Evolutionary conservation across 2,888 invertebrate species (phyloP), one percentile per base, ranked within the genome.

Genomic region (Celastrina argiolus): DNA sequence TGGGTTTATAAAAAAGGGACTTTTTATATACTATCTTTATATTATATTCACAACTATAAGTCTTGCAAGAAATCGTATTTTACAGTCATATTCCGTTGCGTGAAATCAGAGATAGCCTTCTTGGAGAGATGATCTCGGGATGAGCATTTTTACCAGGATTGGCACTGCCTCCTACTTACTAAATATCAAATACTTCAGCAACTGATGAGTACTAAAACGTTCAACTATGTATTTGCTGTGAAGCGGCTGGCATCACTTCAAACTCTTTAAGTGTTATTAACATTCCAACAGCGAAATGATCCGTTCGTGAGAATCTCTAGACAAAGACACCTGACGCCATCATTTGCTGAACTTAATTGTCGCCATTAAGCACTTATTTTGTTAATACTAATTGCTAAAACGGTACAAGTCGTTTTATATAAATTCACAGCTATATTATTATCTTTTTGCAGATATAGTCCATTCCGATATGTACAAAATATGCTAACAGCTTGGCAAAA

Each of bases 281-380:
- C 16, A 45, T 45, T 45, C 45, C 45, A n/a, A 45, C 10, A 45
- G 18, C 10, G 16, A 45, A 45, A 10, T 18, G 18, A 45, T 45
- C 45, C 18, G 10, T 18, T 18, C 18, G 18, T 45, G 45, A 45
- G 45, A 45, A 45, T 18, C 18, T 45, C 45, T 18, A 10, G 18
- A 45, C 45, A 45, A 45, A 45, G 45, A 18, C 18, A 45, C 18
- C 45, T 45, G 45, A 45, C 45, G 45, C 45, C 45, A 45, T 45
- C 16, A 16, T 45, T 45, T 45, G 45, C 45, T 45, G 45, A 45
- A 18, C 45, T 18, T 45, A 45, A 45, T 18, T 18, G 18, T 18
- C 2, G 18, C 18, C 8, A 45, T 45, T 45, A 45, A 45, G 18
- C 42, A 42, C 42, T 42, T 42, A 16, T 42, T 42, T 18, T n/a